Conservation (phyloP, 2,797 vertebrate species). For the Gobio occitaniae region DNA sequence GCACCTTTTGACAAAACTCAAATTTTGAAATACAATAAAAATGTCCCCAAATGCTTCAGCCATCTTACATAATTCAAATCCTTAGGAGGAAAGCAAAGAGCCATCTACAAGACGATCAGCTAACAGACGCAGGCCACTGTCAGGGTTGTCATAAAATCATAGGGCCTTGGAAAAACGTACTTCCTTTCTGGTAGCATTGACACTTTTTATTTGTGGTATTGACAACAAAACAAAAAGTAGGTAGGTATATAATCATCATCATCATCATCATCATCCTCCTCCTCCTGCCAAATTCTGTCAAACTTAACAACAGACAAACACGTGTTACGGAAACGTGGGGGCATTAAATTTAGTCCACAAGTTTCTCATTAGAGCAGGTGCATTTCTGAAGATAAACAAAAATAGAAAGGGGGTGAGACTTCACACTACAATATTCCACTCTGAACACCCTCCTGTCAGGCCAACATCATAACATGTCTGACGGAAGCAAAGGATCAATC, state of each 20-base stretch:
- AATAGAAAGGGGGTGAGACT: slow-evolving; percentile 25
- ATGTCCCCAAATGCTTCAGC: neutral
- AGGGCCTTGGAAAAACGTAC: neutral
- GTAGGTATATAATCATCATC: neutral
- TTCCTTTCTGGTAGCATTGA: neutral
- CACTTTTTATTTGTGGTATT: neutral
- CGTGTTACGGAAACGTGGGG: slow-evolving; percentile 26
- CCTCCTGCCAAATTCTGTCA: neutral
- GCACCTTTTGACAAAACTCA: neutral
- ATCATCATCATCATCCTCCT: neutral
- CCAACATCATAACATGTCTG: slow-evolving; percentile 22
- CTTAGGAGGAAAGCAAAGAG: neutral
- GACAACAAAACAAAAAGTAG: neutral
- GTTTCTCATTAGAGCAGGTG: slow-evolving; percentile 52
- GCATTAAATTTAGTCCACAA: slow-evolving; percentile 25
- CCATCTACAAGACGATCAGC: neutral
- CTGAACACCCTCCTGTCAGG: slow-evolving; percentile 39
- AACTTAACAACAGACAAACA: slow-evolving; percentile 30
- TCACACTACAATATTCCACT: slow-evolving; percentile 61
- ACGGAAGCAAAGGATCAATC: slow-evolving; percentile 59
- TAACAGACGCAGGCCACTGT: neutral
- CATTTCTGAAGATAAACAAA: slow-evolving; percentile 45
- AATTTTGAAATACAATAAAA: neutral
- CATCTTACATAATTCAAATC: neutral
- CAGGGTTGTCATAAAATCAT: neutral